Percentiles rank a stretch among this genome's conserved stretches.
These are phyloP conservation scores for Xiphophorus birchmanni DNA, from an alignment of 2,797 vertebrate species.

Conservation along the genomic window DNA sequence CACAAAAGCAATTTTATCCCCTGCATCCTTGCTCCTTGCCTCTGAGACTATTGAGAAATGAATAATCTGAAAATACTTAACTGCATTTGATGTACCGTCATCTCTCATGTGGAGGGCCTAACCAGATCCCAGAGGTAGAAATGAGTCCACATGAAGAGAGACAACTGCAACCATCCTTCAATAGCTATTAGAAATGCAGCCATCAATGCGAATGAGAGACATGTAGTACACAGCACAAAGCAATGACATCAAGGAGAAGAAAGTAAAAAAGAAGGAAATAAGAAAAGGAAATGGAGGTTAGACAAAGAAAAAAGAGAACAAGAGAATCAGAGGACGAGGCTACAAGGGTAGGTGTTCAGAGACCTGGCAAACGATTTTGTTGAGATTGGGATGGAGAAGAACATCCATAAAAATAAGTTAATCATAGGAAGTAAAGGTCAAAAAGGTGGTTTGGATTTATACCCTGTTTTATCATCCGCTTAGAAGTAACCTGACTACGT, in stretches of 20 bases:
- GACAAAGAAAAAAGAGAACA: constrained; percentile 44
- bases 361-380: constrained; percentile 15
- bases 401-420: constrained; percentile 4
- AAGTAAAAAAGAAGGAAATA: constrained; percentile 44
- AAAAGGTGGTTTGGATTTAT: neutral
- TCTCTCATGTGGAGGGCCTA: constrained; percentile 62
- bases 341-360: constrained; percentile 8
- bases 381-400: constrained; percentile 14
- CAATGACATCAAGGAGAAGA: constrained; percentile 34
- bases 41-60: constrained; percentile 64
- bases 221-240: constrained; percentile 48
- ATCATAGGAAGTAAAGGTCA: constrained; percentile 18
- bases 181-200: constrained; percentile 68
- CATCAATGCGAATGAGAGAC: constrained; percentile 58
- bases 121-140: constrained; percentile 70
- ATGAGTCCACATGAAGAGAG: constrained; percentile 64
- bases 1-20: constrained; percentile 60
- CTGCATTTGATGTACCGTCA: constrained; percentile 75
- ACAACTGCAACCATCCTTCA: constrained; percentile 67
- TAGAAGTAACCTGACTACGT: neutral
- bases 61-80: constrained; percentile 68
- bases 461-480: neutral
- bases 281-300: constrained; percentile 37
- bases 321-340: constrained; percentile 34
- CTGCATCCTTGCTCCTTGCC: constrained; percentile 57